Conservation (phyloP, 2,888 invertebrate species). For the Dynastes maya region DNA sequence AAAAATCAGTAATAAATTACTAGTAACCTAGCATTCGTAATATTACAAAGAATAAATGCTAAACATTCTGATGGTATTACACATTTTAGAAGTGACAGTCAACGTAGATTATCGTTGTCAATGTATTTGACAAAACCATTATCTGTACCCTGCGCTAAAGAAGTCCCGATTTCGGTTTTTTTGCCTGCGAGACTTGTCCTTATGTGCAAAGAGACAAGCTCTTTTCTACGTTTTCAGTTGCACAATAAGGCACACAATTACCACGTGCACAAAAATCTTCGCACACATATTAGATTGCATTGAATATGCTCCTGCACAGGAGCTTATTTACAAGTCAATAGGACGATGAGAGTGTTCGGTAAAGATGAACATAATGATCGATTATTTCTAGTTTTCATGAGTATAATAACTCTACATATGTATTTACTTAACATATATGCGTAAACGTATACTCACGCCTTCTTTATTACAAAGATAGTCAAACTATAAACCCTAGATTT, state of each 20-base stretch:
- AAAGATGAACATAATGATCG: constrained; percentile 7
- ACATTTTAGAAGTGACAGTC: constrained; percentile 15
- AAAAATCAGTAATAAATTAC: too few species aligned
- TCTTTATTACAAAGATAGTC: too few species aligned
- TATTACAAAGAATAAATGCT: neutral
- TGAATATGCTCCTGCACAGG: constrained; percentile 27
- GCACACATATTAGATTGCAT: constrained; percentile 48
- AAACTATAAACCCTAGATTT: too few species aligned
- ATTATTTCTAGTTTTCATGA: constrained; percentile 7
- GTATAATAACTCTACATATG: neutral
- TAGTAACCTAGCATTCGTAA: too few species aligned
- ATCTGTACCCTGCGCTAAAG: constrained; percentile 1
- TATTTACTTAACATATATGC: too few species aligned
- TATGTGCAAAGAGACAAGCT: constrained; percentile 21
- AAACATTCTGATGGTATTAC: neutral
- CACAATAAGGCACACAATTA: constrained; percentile 54
- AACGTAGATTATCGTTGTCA: constrained; percentile 25
- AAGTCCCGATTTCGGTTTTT: constrained; percentile 23
- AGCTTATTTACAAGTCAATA: constrained; percentile 29
- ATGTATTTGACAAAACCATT: constrained; percentile 27
- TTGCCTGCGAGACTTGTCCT: constrained; percentile 19
- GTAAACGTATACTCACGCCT: too few species aligned
- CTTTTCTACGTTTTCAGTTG: constrained; percentile 38
- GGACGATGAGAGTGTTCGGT: neutral
- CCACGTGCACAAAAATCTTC: constrained; percentile 52